phyloP scores from a whole-genome alignment of 2,797 vertebrate genomes.

The Enteromius unitaeniatus region DNA sequence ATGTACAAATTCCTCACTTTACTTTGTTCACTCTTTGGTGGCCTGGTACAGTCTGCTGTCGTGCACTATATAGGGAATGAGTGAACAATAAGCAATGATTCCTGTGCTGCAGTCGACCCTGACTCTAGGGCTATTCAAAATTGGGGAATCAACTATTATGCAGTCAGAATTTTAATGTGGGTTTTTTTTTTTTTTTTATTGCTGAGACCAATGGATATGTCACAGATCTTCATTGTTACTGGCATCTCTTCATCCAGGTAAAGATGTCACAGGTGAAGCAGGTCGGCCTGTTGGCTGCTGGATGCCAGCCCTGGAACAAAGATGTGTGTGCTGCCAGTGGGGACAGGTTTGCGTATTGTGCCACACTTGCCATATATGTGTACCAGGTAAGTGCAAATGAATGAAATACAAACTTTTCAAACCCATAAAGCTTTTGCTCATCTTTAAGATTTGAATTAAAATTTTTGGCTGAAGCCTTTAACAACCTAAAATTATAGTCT shows the following conservation, averaged over 20 bases:
- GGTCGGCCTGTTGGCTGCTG: constrained; percentile 92
- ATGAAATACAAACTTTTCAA: background rate
- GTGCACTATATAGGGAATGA: background rate
- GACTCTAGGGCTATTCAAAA: background rate
- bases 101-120: background rate
- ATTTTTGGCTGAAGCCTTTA: background rate
- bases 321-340: constrained; percentile 94
- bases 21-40: background rate
- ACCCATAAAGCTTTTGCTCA: background rate
- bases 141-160: background rate
- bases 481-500: background rate
- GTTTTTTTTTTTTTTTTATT: background rate
- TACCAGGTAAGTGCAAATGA: constrained; percentile 85
- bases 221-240: background rate
- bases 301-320: constrained; percentile 98
- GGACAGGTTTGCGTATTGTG: constrained; percentile 95
- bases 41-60: background rate
- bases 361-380: constrained; percentile 94
- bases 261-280: constrained; percentile 95
- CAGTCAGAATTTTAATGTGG: background rate
- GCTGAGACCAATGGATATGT: background rate
- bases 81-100: background rate
- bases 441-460: background rate
- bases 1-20: background rate
- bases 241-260: constrained; percentile 73